Percentiles rank a stretch among this genome's conserved stretches.
phyloP scores from a whole-genome alignment of 2,797 vertebrate genomes.

The Chaetodon trifasciatus region DNA sequence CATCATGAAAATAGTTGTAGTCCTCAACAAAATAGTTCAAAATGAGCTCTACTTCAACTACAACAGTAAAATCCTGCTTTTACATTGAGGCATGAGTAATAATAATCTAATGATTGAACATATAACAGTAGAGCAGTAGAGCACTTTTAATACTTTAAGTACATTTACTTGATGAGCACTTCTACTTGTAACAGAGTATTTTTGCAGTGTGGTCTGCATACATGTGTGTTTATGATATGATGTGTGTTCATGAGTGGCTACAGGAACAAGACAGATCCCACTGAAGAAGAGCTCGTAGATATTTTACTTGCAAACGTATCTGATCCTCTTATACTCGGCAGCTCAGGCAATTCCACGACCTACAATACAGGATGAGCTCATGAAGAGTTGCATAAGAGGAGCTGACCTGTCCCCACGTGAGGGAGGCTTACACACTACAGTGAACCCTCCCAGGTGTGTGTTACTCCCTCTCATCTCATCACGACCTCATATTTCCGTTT shows the following conservation, averaged over 20 bases:
- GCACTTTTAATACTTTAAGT: no score
- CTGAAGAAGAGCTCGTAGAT: constrained; percentile 15
- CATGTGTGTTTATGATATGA: neutral
- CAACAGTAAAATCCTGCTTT: no score
- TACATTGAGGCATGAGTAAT: no score
- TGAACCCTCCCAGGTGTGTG: constrained; percentile 26
- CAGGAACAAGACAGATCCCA: neutral
- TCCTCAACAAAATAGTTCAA: no score
- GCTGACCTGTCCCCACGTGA: constrained; percentile 31
- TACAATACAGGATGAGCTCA: constrained; percentile 32
- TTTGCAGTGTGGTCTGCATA: neutral
- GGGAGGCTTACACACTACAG: constrained; percentile 25
- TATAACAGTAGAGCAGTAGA: no score
- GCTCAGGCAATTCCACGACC: constrained; percentile 32
- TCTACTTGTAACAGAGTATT: no score
- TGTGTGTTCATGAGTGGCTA: neutral
- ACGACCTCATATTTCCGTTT: neutral
- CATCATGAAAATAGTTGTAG: no score
- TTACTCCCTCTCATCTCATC: constrained; percentile 17
- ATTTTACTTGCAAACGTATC: constrained; percentile 2
- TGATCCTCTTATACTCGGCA: constrained; percentile 48
- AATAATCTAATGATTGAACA: no score
- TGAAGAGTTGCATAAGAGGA: constrained; percentile 55
- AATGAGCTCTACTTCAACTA: no score
- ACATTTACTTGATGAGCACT: no score